Conservation (phyloP, 2,797 vertebrate genomes). For the Notolepis coatsorum region DNA sequence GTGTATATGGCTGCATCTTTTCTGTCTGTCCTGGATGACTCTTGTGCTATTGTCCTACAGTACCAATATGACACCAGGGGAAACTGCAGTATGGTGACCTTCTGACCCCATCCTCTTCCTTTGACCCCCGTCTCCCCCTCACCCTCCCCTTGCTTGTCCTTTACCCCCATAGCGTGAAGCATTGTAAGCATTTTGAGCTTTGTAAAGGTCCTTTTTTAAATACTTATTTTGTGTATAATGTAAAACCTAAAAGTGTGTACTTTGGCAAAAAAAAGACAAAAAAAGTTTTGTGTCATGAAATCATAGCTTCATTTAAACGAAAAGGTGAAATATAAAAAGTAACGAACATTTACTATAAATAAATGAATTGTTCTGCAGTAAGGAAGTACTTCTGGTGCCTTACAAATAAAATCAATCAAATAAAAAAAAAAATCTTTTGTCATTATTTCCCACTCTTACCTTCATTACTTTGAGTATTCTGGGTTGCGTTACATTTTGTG, state of each 20-base stretch:
- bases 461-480: not conserved
- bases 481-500: no score
- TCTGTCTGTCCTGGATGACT: conserved; percentile 74
- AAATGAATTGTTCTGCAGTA: conserved; percentile 83
- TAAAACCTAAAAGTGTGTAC: conserved; percentile 82
- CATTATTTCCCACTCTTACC: not conserved
- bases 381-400: conserved; percentile 85
- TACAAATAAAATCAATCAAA: conserved; percentile 86
- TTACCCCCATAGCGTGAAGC: conserved; percentile 71
- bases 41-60: conserved; percentile 72
- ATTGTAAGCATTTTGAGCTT: conserved; percentile 81
- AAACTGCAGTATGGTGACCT: conserved; percentile 57
- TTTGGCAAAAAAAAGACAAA: conserved; percentile 68
- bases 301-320: conserved; percentile 79
- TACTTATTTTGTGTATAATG: conserved; percentile 84
- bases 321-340: conserved; percentile 65
- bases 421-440: conserved; percentile 32
- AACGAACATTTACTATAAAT: conserved; percentile 82
- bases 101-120: no score
- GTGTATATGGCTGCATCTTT: conserved; percentile 77
- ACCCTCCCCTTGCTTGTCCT: not conserved
- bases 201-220: conserved; percentile 81
- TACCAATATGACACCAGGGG: conserved; percentile 70
- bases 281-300: conserved; percentile 78
- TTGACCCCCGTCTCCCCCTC: conserved; percentile 23